Evolutionary conservation across 2,888 invertebrate genomes (phyloP).

Genomic region (Celastrina argiolus): DNA sequence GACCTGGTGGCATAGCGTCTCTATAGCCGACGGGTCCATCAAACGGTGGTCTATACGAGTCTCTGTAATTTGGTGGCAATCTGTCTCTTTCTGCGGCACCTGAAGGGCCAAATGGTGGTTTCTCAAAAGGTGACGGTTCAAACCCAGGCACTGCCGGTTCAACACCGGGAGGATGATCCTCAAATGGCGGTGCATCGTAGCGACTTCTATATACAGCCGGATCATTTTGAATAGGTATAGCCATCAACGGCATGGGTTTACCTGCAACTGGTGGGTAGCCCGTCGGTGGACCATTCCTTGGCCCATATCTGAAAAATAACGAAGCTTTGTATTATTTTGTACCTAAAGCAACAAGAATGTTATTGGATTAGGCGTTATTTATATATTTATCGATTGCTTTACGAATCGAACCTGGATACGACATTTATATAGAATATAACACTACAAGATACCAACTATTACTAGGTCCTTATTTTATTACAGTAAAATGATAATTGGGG

Average conservation of each 20-base stretch:
- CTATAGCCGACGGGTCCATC: constrained; percentile 53
- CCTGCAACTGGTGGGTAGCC: constrained; percentile 55
- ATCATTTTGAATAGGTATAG: constrained; percentile 50
- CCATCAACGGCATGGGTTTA: constrained; percentile 57
- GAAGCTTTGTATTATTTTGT: constrained; percentile 14
- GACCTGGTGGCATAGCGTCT: constrained; percentile 50
- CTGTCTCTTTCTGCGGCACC: constrained; percentile 60
- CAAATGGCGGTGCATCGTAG: constrained; percentile 69
- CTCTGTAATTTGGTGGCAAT: constrained; percentile 59
- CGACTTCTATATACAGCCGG: constrained; percentile 61
- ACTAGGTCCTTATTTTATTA: too few species aligned
- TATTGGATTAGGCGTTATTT: not conserved
- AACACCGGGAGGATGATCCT: constrained; percentile 80
- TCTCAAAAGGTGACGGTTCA: constrained; percentile 77
- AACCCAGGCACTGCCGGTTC: constrained; percentile 81
- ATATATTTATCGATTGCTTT: not conserved
- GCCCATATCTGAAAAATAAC: constrained; percentile 60
- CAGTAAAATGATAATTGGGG: too few species aligned
- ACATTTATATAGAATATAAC: not conserved
- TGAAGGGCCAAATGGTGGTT: constrained; percentile 59
- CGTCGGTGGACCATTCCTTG: constrained; percentile 56
- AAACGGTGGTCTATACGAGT: constrained; percentile 57
- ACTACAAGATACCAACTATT: too few species aligned
- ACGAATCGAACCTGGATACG: constrained; percentile 24
- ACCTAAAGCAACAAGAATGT: not conserved